A percentile compares a stretch with the other conserved stretches of the same genome.
phyloP scores from a whole-genome alignment of 2,888 invertebrate genomes.

The Ophioninae sp. region DNA sequence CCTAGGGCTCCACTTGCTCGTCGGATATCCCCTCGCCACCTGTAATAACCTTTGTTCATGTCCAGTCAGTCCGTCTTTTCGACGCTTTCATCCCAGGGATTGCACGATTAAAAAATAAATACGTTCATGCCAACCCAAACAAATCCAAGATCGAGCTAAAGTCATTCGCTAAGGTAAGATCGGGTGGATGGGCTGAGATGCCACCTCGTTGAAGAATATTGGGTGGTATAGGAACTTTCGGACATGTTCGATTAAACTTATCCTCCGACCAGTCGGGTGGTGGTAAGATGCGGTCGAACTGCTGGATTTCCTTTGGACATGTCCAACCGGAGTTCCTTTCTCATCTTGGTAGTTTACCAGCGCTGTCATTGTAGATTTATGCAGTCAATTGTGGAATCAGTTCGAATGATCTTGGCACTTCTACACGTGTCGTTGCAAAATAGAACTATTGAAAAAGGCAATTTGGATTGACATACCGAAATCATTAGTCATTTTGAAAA shows the following conservation, averaged over 20 bases:
- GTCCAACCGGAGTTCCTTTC: neutral
- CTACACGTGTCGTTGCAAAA: neutral
- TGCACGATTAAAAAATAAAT: slow-evolving; percentile 3
- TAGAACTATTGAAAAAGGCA: neutral
- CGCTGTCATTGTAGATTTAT: neutral
- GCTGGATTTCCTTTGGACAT: neutral
- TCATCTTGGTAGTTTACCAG: neutral
- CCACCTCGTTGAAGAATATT: neutral
- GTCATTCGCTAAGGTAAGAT: neutral
- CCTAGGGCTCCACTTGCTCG: slow-evolving; percentile 69
- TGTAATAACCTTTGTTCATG: slow-evolving; percentile 78
- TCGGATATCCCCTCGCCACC: slow-evolving; percentile 67
- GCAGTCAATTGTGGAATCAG: neutral
- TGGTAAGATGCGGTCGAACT: neutral
- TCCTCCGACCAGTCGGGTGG: neutral
- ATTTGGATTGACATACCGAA: neutral
- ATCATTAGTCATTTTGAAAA: neutral
- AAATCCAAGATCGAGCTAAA: neutral
- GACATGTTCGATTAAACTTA: neutral
- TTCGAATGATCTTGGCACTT: neutral
- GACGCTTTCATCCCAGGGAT: slow-evolving; percentile 14
- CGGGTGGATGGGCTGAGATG: neutral
- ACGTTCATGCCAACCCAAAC: neutral
- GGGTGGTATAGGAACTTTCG: neutral
- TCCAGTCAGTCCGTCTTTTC: slow-evolving; percentile 63